phyloP scores from a whole-genome alignment of 2,113 vertebrate species.

The Oplegnathus fasciatus region DNA sequence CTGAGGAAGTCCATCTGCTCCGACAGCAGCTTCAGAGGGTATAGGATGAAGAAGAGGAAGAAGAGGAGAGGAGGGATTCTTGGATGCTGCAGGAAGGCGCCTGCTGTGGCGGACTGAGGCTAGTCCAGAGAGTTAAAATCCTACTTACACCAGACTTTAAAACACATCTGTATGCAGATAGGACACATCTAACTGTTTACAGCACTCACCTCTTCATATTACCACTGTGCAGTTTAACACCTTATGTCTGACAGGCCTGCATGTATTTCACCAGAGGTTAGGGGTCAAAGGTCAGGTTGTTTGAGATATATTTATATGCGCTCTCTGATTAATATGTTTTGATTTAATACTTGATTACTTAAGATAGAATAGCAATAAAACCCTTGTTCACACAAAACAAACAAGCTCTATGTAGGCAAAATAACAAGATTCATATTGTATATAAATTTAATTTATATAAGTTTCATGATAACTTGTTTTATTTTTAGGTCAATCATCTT shows the following conservation, averaged over 20 bases:
- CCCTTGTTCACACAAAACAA: background rate
- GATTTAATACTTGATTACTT: background rate
- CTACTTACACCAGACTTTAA: background rate
- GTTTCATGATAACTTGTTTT: background rate
- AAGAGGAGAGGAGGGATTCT: conserved; percentile 53
- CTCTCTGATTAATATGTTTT: background rate
- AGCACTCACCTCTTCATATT: background rate
- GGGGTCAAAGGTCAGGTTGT: too few species aligned
- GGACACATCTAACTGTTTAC: background rate
- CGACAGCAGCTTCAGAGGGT: conserved; percentile 17
- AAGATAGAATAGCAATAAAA: background rate
- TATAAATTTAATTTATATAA: background rate
- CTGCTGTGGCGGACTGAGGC: conserved; percentile 49
- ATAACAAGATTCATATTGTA: too few species aligned
- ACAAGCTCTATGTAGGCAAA: background rate
- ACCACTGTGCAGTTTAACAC: background rate
- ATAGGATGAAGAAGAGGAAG: conserved; percentile 34
- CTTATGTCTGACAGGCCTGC: background rate
- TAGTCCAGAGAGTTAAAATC: background rate
- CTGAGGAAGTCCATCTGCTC: conserved; percentile 71
- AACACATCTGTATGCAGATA: background rate
- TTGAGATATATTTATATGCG: too few species aligned
- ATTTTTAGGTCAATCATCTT: too few species aligned
- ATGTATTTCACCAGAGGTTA: background rate
- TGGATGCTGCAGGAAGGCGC: conserved; percentile 60